Evolutionary conservation across 2,797 vertebrate species (phyloP), one percentile per base, ranked within the genome.

Genomic region (Enteromius trimaculatus): DNA sequence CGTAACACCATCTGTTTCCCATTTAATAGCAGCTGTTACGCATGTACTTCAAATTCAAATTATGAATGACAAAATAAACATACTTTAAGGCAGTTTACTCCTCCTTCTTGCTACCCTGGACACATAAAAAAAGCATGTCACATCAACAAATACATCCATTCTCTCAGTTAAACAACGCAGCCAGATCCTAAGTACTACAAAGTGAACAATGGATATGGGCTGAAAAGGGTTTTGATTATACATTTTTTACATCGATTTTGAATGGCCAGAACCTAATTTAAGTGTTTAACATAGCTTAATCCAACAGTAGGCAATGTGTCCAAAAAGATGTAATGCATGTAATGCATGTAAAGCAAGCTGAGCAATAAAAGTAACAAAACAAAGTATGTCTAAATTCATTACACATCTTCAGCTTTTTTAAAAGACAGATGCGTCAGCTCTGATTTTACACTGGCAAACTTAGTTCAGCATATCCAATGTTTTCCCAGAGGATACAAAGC

Each of bases 171-270:
- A 17, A 86, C 75, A 90, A 88, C 65, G 21, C 65, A 74, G 85
- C 77, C 84, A 85, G 87, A 87, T 87, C 62, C 79, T 62, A 71
- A 87, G 84, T 80, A 74, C 53, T 84, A 81, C 88, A 90, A 87
- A 86, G 77, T 83, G 88, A 87, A 91, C 87, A 85, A 77, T 89
- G 88, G 85, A 88, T 88, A 86, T 90, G 84, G 90, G 91, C 89
- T 90, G 93, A 91, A 92, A 90, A 83, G 90, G 90, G 91, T 90
- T 93, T 91, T 88, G 90, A 81, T 83, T 87, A 78, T 87, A 82
- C 91, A 88, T 76, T 65, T 89, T 79, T 70, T 86, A 81, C 47
- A 79, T 85, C 76, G 88, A 82, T 87, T 64, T 82, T 82, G 4
- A 51, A 68, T 75, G 77, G 65, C 82, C 83, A 34, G 19, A n/a